phyloP scores from a whole-genome alignment of 1,140 invertebrate genomes.

The Heliconius himera region DNA sequence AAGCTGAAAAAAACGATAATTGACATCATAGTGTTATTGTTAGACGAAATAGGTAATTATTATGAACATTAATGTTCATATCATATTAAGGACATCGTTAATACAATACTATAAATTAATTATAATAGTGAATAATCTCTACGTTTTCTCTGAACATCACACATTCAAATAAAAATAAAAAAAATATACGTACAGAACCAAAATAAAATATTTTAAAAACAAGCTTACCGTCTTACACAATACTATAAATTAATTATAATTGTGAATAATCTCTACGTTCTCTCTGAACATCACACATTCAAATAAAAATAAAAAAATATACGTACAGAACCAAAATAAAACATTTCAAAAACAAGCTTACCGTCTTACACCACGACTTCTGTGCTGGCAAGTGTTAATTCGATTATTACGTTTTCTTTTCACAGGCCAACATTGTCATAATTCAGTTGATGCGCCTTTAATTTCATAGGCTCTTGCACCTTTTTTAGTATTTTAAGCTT shows the following conservation, averaged over 20 bases:
- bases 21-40: too few species aligned
- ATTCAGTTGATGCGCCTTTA: slow-evolving; percentile 19
- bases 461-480: slow-evolving; percentile 8
- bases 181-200: slow-evolving; percentile 24
- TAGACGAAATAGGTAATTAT: too few species aligned
- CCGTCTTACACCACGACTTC: slow-evolving; percentile 19
- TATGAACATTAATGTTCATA: too few species aligned
- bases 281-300: neutral
- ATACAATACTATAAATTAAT: too few species aligned
- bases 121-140: too few species aligned
- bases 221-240: slow-evolving; percentile 9
- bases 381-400: slow-evolving; percentile 37
- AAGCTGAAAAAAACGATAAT: too few species aligned
- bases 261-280: too few species aligned
- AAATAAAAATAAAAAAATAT: neutral
- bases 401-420: slow-evolving; percentile 36
- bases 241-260: too few species aligned
- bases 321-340: slow-evolving; percentile 22
- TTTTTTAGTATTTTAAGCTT: neutral
- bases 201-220: neutral
- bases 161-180: neutral
- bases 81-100: too few species aligned
- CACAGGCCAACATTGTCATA: slow-evolving; percentile 29
- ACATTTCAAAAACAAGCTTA: neutral
- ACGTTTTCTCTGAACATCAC: neutral